A percentile compares a stretch with the other conserved stretches of the same genome.
These are phyloP conservation scores for Listrodromus nycthemerus DNA, from an alignment of 2,888 invertebrate genomes.

Conservation along the genomic window DNA sequence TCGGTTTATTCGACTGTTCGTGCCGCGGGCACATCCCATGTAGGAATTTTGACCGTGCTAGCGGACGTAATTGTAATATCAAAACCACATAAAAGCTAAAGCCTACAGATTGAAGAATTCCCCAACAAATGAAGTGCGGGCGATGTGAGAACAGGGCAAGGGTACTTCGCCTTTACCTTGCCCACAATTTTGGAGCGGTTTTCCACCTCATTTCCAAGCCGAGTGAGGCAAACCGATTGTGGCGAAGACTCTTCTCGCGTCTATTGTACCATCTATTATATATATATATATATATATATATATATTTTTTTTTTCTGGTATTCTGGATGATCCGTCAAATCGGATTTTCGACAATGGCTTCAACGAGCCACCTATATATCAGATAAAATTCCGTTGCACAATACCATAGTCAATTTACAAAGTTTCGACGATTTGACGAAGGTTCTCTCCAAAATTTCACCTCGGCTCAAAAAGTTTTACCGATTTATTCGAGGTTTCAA, in stretches of 20 bases:
- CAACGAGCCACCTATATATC: constrained; percentile 35
- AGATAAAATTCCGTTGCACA: constrained; percentile 49
- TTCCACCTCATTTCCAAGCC: constrained; percentile 83
- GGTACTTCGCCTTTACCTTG: constrained; percentile 53
- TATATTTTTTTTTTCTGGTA: constrained; percentile 6
- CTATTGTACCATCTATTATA: constrained; percentile 67
- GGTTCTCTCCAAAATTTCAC: constrained; percentile 10
- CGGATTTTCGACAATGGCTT: constrained; percentile 78
- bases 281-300: constrained; percentile 35
- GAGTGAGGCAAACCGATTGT: constrained; percentile 81
- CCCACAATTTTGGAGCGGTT: constrained; percentile 78
- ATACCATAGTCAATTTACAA: constrained; percentile 27
- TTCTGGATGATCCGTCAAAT: constrained; percentile 79
- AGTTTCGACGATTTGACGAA: constrained; percentile 25
- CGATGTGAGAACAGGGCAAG: constrained; percentile 69
- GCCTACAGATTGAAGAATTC: constrained; percentile 73
- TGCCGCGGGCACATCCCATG: constrained; percentile 32
- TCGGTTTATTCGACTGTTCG: constrained; percentile 18
- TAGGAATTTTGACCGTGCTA: constrained; percentile 1
- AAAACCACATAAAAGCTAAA: constrained; percentile 77
- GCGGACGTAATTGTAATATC: constrained; percentile 75
- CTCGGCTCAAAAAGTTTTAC: neutral
- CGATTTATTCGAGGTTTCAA: constrained; percentile 5
- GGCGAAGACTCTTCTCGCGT: constrained; percentile 73
- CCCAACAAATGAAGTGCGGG: constrained; percentile 69